Percentiles rank a stretch among this genome's conserved stretches.
Evolutionary conservation across 2,888 invertebrate species (phyloP).

Genomic region (Nomada flava): DNA sequence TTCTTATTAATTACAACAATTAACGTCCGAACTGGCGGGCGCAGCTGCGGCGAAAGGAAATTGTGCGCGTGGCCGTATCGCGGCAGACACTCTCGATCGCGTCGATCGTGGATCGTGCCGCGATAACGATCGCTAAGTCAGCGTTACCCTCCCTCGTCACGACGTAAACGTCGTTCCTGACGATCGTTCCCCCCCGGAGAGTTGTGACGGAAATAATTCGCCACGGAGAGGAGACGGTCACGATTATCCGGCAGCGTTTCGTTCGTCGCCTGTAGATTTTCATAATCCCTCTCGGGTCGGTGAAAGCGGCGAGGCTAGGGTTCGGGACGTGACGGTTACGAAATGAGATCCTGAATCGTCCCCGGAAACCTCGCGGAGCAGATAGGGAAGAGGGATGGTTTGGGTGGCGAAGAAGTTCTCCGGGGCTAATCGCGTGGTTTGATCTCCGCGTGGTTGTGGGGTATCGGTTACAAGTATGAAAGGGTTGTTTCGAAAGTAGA

Average conservation of each 20-base stretch:
- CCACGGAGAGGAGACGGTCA: constrained; percentile 20
- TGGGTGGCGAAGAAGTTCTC: neutral
- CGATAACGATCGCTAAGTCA: constrained; percentile 62
- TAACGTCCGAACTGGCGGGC: constrained; percentile 24
- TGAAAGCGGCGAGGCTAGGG: constrained; percentile 37
- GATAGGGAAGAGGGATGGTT: neutral
- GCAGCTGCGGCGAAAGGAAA: neutral
- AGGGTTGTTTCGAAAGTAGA: constrained; percentile 17
- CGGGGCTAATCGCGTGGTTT: constrained; percentile 10
- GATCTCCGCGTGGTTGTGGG: constrained; percentile 10
- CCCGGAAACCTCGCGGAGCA: constrained; percentile 13
- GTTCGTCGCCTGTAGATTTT: constrained; percentile 60
- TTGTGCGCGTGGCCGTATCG: constrained; percentile 30
- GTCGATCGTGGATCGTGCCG: constrained; percentile 23
- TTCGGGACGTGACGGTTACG: constrained; percentile 48
- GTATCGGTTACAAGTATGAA: neutral
- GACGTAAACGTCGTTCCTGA: constrained; percentile 33
- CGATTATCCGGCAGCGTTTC: constrained; percentile 49
- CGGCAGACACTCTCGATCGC: constrained; percentile 38
- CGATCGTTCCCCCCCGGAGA: constrained; percentile 43
- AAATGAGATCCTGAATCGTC: constrained; percentile 56
- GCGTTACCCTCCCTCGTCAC: constrained; percentile 49
- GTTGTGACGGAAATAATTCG: constrained; percentile 64
- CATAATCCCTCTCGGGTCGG: constrained; percentile 58
- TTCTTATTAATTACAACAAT: constrained; percentile 56